These are phyloP conservation scores for Papilio glaucus DNA, from an alignment of 1,140 invertebrate genomes.

Conservation along the genomic window DNA sequence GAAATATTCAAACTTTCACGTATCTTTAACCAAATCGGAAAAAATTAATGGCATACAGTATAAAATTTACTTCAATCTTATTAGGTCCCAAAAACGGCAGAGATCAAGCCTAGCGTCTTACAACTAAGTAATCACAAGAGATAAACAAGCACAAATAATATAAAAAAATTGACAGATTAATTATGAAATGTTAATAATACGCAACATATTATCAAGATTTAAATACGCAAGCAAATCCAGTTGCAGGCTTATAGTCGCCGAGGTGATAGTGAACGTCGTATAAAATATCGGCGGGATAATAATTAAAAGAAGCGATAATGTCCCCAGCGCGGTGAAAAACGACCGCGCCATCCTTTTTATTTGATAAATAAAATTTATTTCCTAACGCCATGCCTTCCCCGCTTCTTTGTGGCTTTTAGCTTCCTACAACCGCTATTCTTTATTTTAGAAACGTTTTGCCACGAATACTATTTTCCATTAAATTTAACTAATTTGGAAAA, in stretches of 20 bases:
- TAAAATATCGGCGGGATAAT: constrained; percentile 81
- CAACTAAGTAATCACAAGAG: too few relatives aligned
- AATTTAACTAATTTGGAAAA: too few relatives aligned
- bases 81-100: too few relatives aligned
- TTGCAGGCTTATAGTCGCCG: not conserved
- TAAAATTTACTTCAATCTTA: too few relatives aligned
- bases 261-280: constrained; percentile 42
- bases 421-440: constrained; percentile 60
- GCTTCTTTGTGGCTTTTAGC: constrained; percentile 65
- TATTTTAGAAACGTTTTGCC: constrained; percentile 54
- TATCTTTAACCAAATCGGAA: too few relatives aligned
- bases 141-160: too few relatives aligned
- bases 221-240: constrained; percentile 1
- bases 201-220: not conserved
- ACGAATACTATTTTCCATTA: constrained; percentile 19
- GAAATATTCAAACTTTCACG: not conserved
- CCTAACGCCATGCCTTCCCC: constrained; percentile 59
- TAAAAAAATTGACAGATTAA: not conserved
- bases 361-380: constrained; percentile 84
- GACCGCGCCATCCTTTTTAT: constrained; percentile 81
- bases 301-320: constrained; percentile 83
- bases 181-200: not conserved
- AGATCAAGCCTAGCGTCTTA: too few relatives aligned
- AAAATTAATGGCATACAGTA: too few relatives aligned
- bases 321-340: constrained; percentile 79